These are phyloP conservation scores for Cirrhinus molitorella DNA, from an alignment of 2,797 vertebrate species.

Conservation along the genomic window DNA sequence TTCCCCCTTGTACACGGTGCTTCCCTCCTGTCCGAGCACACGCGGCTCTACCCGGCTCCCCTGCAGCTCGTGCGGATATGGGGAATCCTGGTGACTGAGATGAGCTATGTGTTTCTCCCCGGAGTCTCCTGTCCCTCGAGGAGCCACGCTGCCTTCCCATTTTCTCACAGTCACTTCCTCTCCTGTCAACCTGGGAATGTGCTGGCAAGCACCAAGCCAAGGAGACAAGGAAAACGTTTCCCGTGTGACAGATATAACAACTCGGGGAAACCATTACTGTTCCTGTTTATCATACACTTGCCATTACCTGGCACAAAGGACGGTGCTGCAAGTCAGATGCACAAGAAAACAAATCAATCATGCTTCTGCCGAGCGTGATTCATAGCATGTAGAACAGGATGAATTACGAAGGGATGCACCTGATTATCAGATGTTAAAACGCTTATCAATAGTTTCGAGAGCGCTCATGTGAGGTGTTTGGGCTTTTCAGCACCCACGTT, in stretches of 20 bases:
- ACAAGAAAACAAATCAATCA: constrained; percentile 62
- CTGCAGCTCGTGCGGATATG: constrained; percentile 62
- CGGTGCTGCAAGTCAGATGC: constrained; percentile 41
- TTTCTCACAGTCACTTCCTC: constrained; percentile 82
- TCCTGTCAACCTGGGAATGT: constrained; percentile 83
- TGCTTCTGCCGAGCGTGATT: constrained; percentile 16
- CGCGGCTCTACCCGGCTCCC: constrained; percentile 41
- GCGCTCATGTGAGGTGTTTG: not conserved
- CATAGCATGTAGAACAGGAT: constrained; percentile 26
- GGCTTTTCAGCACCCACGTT: not conserved
- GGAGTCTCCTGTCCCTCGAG: constrained; percentile 75
- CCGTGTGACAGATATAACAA: constrained; percentile 72
- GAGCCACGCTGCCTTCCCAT: constrained; percentile 73
- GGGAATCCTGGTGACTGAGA: constrained; percentile 62
- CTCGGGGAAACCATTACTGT: constrained; percentile 70
- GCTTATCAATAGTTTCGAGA: not conserved
- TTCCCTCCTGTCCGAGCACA: constrained; percentile 25
- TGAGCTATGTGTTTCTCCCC: constrained; percentile 72
- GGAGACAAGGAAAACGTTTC: constrained; percentile 59
- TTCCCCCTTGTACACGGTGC: constrained; percentile 44
- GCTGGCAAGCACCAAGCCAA: constrained; percentile 72
- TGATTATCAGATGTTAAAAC: constrained; percentile 41
- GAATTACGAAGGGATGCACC: constrained; percentile 18
- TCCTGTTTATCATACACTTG: constrained; percentile 60
- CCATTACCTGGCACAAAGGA: constrained; percentile 45